Percentiles rank a stretch among this genome's conserved stretches.
Evolutionary conservation across 2,888 invertebrate species (phyloP).

Genomic region (Sinelater perroti): DNA sequence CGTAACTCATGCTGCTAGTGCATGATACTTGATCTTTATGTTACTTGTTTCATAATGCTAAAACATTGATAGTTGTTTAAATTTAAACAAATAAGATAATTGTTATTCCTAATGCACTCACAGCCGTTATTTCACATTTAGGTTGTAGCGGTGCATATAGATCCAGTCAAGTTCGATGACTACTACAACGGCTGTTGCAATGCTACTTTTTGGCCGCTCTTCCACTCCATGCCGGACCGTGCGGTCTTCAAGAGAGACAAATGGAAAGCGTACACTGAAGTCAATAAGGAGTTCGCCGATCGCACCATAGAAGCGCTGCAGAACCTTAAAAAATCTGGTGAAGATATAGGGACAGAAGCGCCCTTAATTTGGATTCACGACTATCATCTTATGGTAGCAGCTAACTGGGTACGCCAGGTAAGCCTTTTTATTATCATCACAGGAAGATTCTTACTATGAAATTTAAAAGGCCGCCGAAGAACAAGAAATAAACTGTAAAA

Average conservation of each 20-base stretch:
- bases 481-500: slow-evolving; percentile 76
- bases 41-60: too few relatives aligned
- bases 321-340: slow-evolving; percentile 63
- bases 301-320: slow-evolving; percentile 76
- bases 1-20: too few relatives aligned
- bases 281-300: slow-evolving; percentile 84
- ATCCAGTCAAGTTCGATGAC: slow-evolving; percentile 79
- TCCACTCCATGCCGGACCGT: slow-evolving; percentile 91
- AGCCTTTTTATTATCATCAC: not conserved
- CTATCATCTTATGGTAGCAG: slow-evolving; percentile 92
- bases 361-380: slow-evolving; percentile 95
- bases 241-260: slow-evolving; percentile 84
- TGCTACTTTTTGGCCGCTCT: slow-evolving; percentile 91
- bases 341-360: slow-evolving; percentile 57
- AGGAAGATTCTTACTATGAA: not conserved
- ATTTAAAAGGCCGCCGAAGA: slow-evolving; percentile 73
- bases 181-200: slow-evolving; percentile 95
- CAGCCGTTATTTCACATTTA: not conserved
- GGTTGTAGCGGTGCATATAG: slow-evolving; percentile 79
- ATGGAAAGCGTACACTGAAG: slow-evolving; percentile 81
- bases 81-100: too few relatives aligned
- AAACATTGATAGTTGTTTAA: too few relatives aligned
- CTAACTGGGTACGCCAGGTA: slow-evolving; percentile 88
- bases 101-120: too few relatives aligned
- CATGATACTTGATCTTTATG: too few relatives aligned